Percentiles rank a stretch among this genome's conserved stretches.
phyloP scores from a whole-genome alignment of 2,113 vertebrate genomes.

The Anguilla japonica region DNA sequence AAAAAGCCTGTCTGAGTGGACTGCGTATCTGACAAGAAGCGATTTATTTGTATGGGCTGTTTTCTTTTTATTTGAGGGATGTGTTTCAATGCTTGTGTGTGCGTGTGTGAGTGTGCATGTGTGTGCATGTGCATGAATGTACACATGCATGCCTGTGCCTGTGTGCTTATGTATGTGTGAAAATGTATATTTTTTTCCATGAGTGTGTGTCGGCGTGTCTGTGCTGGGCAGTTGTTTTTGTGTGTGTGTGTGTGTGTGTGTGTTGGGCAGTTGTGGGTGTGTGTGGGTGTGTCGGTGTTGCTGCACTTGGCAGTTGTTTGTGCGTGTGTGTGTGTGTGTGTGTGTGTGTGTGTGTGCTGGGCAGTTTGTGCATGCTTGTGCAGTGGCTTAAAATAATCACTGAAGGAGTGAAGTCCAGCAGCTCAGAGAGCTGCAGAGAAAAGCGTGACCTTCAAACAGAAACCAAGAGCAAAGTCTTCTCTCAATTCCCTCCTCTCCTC shows the following conservation, averaged over 20 bases:
- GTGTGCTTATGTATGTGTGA: neutral
- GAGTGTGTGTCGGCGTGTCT: neutral
- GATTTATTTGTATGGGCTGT: too few species aligned
- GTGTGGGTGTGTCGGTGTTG: too few species aligned
- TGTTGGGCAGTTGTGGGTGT: too few species aligned
- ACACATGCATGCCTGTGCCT: neutral
- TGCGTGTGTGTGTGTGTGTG: too few species aligned
- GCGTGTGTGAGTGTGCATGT: neutral
- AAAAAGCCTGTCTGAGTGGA: too few species aligned
- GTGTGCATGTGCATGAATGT: neutral
- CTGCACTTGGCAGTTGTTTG: too few species aligned
- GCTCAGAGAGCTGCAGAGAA: neutral
- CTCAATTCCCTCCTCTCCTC: neutral
- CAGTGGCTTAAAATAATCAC: neutral
- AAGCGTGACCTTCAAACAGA: constrained; percentile 10
- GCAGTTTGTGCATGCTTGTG: too few species aligned
- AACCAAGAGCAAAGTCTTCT: neutral
- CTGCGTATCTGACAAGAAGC: too few species aligned
- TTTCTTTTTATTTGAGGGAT: too few species aligned
- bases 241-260: too few species aligned
- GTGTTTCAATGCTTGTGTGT: neutral
- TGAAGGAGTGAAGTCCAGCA: neutral
- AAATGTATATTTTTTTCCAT: neutral
- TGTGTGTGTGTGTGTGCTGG: neutral
- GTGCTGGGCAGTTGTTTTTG: too few species aligned